A percentile compares a stretch with the other conserved stretches of the same genome.
phyloP scores from a whole-genome alignment of 2,797 vertebrate genomes.

The Brachymystax lenok region DNA sequence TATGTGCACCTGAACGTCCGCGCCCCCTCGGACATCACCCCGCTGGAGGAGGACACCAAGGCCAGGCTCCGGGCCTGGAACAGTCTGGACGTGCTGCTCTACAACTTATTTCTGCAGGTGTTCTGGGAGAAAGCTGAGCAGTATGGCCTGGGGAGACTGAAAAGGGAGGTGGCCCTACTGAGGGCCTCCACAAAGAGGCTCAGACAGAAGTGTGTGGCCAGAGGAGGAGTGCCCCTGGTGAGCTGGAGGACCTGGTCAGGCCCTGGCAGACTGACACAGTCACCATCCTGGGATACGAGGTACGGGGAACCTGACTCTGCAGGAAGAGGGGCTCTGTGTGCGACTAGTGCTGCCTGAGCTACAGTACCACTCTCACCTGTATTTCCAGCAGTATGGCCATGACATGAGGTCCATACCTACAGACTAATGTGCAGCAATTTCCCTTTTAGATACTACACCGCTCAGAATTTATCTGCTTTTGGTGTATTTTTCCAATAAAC shows the following conservation, averaged over 20 bases:
- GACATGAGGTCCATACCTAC: constrained; percentile 45
- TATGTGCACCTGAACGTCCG: constrained; percentile 47
- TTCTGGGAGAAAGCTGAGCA: constrained; percentile 46
- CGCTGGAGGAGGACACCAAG: constrained; percentile 11
- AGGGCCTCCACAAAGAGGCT: constrained; percentile 31
- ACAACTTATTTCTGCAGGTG: constrained; percentile 48
- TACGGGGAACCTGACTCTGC: constrained; percentile 42
- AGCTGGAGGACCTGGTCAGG: constrained; percentile 35
- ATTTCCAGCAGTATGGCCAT: constrained; percentile 53
- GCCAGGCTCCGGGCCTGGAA: constrained; percentile 44
- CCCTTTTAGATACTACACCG: not conserved
- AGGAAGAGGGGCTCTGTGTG: constrained; percentile 48
- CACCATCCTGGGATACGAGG: constrained; percentile 52
- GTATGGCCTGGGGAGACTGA: constrained; percentile 48
- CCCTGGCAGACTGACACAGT: constrained; percentile 38
- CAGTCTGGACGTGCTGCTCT: constrained; percentile 38
- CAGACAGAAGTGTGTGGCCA: constrained; percentile 35
- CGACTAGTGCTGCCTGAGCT: constrained; percentile 57
- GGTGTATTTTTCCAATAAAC: not conserved
- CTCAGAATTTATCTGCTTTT: not conserved
- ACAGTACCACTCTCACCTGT: constrained; percentile 52
- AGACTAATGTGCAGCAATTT: not conserved
- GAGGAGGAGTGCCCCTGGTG: too few species aligned
- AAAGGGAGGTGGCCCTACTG: constrained; percentile 35
- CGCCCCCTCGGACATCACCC: not conserved